Evolutionary conservation across 2,888 invertebrate genomes (phyloP).

Genomic region (Thereva unica): DNA sequence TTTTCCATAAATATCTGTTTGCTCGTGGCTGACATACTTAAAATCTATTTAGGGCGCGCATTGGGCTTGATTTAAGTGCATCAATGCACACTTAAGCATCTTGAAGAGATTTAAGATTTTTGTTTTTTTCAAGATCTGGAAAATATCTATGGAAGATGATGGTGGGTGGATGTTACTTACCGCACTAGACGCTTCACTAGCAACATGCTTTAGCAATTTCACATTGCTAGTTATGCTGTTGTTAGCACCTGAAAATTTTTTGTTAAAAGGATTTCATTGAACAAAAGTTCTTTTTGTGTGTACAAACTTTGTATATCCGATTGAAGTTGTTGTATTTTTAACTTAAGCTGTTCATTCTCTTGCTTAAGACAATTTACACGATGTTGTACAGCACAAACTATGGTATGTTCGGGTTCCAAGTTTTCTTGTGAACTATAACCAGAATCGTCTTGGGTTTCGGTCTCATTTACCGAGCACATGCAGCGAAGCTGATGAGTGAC

Average conservation of each 20-base stretch:
- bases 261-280: constrained; percentile 12
- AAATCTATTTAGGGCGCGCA: no score
- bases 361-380: constrained; percentile 16
- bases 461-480: constrained; percentile 9
- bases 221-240: background rate
- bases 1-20: no score
- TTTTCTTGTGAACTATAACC: constrained; percentile 37
- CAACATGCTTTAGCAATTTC: constrained; percentile 31
- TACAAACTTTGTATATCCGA: constrained; percentile 28
- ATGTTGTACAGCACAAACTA: constrained; percentile 17
- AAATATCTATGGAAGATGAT: no score
- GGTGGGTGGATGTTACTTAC: constrained; percentile 24
- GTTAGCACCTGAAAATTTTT: constrained; percentile 11
- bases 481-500: constrained; percentile 20
- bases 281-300: background rate
- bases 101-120: no score
- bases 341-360: constrained; percentile 27
- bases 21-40: no score
- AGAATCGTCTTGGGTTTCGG: constrained; percentile 14
- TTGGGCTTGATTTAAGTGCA: no score
- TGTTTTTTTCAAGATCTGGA: no score
- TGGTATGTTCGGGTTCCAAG: constrained; percentile 30
- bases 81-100: no score
- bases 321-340: constrained; percentile 20
- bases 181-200: constrained; percentile 24